Percentiles rank a stretch among this genome's conserved stretches.
Evolutionary conservation across 2,888 invertebrate genomes (phyloP).

Genomic region (Erpobdella octoculata): DNA sequence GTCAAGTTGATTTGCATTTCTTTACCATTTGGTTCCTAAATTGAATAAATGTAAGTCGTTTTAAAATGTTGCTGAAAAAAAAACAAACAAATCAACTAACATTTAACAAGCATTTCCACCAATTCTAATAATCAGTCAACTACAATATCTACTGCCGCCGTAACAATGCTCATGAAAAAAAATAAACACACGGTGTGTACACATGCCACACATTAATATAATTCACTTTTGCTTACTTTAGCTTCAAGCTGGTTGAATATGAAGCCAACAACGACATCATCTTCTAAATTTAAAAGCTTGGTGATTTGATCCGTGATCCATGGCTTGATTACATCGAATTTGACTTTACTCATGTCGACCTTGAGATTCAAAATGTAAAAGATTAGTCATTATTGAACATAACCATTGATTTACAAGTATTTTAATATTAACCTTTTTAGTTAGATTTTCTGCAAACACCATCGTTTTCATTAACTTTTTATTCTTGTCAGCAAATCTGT

Average conservation of each 20-base stretch:
- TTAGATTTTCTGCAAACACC: constrained; percentile 90
- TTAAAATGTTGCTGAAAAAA: background rate
- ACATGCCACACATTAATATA: too few species aligned
- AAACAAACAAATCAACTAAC: too few species aligned
- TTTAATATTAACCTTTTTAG: constrained; percentile 67
- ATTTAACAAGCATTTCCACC: too few species aligned
- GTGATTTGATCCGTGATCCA: constrained; percentile 97
- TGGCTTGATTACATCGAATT: constrained; percentile 91
- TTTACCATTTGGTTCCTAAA: constrained; percentile 87
- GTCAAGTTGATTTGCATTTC: constrained; percentile 99
- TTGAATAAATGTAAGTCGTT: background rate
- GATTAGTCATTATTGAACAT: background rate
- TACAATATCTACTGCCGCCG: background rate
- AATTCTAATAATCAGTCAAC: background rate
- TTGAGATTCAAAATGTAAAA: constrained; percentile 48
- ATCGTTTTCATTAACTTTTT: constrained; percentile 97
- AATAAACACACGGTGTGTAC: too few species aligned
- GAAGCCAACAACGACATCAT: constrained; percentile 96
- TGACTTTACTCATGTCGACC: constrained; percentile 97
- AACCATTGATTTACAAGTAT: background rate
- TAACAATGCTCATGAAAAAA: too few species aligned
- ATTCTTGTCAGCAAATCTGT: constrained; percentile 97
- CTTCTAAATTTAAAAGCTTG: constrained; percentile 90
- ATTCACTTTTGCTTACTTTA: constrained; percentile 70
- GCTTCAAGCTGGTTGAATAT: constrained; percentile 96